Conservation (phyloP, 2,797 vertebrate genomes). For the Enteromius paludinosus region DNA sequence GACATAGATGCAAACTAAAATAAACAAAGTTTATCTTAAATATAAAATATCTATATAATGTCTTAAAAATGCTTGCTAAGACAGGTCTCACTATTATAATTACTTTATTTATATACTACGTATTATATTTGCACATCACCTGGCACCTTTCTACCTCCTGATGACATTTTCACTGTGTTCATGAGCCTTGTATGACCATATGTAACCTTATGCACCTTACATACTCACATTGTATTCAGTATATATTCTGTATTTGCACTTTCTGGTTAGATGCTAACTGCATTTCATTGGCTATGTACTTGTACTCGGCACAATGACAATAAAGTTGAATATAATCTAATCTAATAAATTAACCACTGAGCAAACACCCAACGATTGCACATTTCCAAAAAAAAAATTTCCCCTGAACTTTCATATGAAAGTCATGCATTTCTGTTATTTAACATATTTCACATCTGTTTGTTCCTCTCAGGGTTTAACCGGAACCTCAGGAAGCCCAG, state of each 20-base stretch:
- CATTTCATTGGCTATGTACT: no score
- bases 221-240: no score
- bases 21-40: neutral
- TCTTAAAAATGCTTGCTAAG: neutral
- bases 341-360: neutral
- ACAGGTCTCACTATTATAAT: neutral
- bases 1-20: constrained; percentile 20
- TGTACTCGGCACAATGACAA: no score
- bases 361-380: neutral
- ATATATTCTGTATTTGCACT: no score
- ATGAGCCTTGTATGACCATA: no score
- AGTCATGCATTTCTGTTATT: neutral
- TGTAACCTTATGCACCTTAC: no score
- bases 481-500: constrained; percentile 75
- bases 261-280: no score
- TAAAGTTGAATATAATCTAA: no score
- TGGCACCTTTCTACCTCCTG: no score
- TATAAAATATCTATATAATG: neutral
- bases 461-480: constrained; percentile 72
- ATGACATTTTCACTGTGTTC: no score
- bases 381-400: neutral
- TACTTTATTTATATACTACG: neutral
- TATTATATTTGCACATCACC: neutral
- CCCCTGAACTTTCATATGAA: neutral
- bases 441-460: constrained; percentile 5